Evolutionary conservation across 2,888 invertebrate genomes (phyloP), one percentile per base, ranked within the genome.

Genomic region (Corbicula japonica): DNA sequence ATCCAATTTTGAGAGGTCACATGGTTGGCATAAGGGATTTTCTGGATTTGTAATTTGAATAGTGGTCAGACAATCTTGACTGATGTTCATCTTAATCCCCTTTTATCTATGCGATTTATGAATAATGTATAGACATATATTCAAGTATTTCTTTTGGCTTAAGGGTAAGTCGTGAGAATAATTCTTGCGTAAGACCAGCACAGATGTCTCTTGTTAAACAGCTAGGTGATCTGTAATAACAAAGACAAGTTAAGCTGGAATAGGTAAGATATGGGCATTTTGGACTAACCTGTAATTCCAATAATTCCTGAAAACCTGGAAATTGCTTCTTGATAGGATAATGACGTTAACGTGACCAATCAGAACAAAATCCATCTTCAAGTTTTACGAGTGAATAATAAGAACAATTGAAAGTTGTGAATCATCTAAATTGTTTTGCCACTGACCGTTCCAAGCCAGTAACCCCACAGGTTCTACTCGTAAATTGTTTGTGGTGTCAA

Each of bases 51-150:
- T 78, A 74, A 70, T 63, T 74, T 38, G 46, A 44, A 66, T 63
- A 54, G 76, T 62, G 69, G 70, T 58, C 62, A 58, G 46, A 38
- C 60, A 70, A 70, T 50, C 60, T 62, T 41, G 63, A 48, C 56
- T 35, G 58, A 46, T 69, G 52, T 76, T 56, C 48, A 46, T 15
- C 26, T 44, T 52, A 76, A 76, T 62, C 60, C 79, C 4, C 3
- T 34, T 61, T 79, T 79, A 79, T 79, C 79, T 75, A 21, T 28
- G 66, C 21, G 79, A 79, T 75, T 79, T 74, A 65, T 70, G 52
- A 62, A 71, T 75, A 71, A 71, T 75, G 71, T 75, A 61, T 34
- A 56, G 70, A 71, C 66, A 79, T 79, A 75, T 79, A 75, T 52
- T 71, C 61, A 75, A 68, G 79, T 26, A 65, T 79, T 75, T 79